These are phyloP conservation scores for Sinelater perroti DNA, from an alignment of 2,888 invertebrate genomes.

Conservation along the genomic window DNA sequence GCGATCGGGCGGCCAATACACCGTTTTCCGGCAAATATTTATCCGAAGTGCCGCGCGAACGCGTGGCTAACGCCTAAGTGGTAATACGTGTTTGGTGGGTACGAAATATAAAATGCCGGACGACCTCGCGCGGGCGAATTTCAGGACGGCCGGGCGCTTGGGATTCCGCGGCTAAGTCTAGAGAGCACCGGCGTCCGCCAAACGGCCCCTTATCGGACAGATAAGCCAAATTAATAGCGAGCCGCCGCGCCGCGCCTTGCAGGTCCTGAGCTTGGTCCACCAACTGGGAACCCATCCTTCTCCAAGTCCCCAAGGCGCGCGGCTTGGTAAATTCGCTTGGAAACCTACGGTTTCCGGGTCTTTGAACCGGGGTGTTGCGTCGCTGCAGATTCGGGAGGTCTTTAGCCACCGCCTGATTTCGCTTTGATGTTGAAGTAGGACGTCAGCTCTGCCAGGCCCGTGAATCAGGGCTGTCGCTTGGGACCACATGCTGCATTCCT, in stretches of 20 bases:
- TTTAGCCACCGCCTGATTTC: background rate
- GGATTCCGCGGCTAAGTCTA: constrained; percentile 11
- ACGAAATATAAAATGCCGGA: constrained; percentile 35
- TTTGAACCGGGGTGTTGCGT: constrained; percentile 23
- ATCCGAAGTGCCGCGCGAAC: constrained; percentile 26
- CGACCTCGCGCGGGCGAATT: constrained; percentile 33
- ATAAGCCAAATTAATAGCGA: too few species aligned
- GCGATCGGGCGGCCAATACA: constrained; percentile 2
- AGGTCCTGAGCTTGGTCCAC: too few species aligned
- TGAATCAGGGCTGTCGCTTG: constrained; percentile 10
- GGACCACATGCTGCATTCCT: constrained; percentile 24
- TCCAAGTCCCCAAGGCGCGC: too few species aligned
- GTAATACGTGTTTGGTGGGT: constrained; percentile 39
- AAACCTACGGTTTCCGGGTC: constrained; percentile 13
- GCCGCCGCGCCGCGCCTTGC: too few species aligned
- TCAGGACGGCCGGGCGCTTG: constrained; percentile 28
- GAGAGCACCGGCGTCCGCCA: too few species aligned
- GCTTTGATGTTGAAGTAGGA: constrained; percentile 11
- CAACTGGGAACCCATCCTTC: too few species aligned
- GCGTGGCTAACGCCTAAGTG: constrained; percentile 33
- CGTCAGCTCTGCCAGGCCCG: constrained; percentile 1
- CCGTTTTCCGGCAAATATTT: constrained; percentile 17
- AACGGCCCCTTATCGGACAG: too few species aligned
- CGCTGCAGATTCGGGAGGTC: too few species aligned
- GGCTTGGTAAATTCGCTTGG: too few species aligned